These are phyloP conservation scores for Calypte anna DNA, from an alignment of 2,113 vertebrate species.

Conservation along the genomic window DNA sequence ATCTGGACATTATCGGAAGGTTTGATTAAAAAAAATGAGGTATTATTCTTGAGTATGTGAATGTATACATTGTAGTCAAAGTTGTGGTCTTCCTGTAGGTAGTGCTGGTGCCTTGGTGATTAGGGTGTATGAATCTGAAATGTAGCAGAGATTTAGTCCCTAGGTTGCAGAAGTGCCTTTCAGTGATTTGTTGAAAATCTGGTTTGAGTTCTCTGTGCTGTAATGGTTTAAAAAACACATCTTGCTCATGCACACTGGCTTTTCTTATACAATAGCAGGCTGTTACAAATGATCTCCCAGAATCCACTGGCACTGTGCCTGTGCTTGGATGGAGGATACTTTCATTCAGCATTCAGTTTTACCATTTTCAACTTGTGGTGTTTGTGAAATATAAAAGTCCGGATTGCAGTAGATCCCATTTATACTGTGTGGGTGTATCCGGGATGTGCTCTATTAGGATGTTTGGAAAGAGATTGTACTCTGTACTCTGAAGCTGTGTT, in stretches of 20 bases:
- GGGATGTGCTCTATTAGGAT: conserved; percentile 58
- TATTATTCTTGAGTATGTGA: not conserved
- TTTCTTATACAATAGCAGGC: conserved; percentile 47
- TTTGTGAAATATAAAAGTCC: conserved; percentile 34
- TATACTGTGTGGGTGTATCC: conserved; percentile 47
- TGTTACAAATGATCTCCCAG: conserved; percentile 37
- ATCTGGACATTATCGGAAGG: not conserved
- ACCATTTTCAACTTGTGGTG: conserved; percentile 3
- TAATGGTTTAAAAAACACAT: conserved; percentile 46
- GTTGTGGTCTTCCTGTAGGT: not conserved
- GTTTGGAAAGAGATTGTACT: conserved; percentile 46
- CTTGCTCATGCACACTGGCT: conserved; percentile 23
- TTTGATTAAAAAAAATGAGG: conserved; percentile 9
- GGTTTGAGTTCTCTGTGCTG: conserved; percentile 55
- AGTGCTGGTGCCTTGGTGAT: not conserved
- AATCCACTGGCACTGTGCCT: conserved; percentile 34
- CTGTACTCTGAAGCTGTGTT: conserved; percentile 2
- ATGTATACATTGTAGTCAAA: not conserved
- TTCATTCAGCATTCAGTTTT: not conserved
- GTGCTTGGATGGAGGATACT: not conserved
- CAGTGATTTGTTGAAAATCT: conserved; percentile 56
- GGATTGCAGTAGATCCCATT: conserved; percentile 39
- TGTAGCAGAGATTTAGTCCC: not conserved
- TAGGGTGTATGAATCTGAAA: not conserved
- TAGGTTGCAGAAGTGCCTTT: not conserved